Evolutionary conservation across 2,888 invertebrate genomes (phyloP).

Genomic region (Clusia tigrina): DNA sequence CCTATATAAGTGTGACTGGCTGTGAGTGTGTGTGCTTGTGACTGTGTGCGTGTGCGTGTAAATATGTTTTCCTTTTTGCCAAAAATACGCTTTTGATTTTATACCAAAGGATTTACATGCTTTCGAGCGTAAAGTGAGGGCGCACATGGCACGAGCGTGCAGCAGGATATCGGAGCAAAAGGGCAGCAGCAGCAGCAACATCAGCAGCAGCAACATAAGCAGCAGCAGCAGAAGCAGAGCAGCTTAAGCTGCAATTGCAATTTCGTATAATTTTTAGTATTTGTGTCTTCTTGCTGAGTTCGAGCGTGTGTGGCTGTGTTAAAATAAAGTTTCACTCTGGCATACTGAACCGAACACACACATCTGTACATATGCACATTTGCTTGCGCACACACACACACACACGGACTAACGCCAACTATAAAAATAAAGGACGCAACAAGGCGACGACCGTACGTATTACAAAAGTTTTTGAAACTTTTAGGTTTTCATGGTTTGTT

Average conservation of each 20-base stretch:
- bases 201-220: not conserved
- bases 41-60: no score
- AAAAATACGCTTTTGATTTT: slow-evolving; percentile 10
- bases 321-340: slow-evolving; percentile 5
- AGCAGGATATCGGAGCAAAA: not conserved
- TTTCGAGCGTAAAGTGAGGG: not conserved
- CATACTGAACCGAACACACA: not conserved
- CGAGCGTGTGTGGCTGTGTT: not conserved
- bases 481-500: slow-evolving; percentile 46
- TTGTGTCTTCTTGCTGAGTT: slow-evolving; percentile 13
- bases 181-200: not conserved
- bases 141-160: not conserved
- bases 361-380: slow-evolving; percentile 26
- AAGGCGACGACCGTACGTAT: slow-evolving; percentile 1
- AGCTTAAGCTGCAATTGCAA: slow-evolving; percentile 19
- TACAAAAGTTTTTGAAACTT: slow-evolving; percentile 30
- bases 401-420: not conserved
- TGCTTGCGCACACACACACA: slow-evolving; percentile 25
- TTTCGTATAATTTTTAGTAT: slow-evolving; percentile 26
- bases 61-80: not conserved
- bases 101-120: slow-evolving; percentile 21
- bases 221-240: not conserved
- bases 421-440: slow-evolving; percentile 9
- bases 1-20: no score
- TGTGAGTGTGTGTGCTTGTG: no score